Conservation (phyloP, 2,797 vertebrate genomes). For the Macroramphosus scolopax region DNA sequence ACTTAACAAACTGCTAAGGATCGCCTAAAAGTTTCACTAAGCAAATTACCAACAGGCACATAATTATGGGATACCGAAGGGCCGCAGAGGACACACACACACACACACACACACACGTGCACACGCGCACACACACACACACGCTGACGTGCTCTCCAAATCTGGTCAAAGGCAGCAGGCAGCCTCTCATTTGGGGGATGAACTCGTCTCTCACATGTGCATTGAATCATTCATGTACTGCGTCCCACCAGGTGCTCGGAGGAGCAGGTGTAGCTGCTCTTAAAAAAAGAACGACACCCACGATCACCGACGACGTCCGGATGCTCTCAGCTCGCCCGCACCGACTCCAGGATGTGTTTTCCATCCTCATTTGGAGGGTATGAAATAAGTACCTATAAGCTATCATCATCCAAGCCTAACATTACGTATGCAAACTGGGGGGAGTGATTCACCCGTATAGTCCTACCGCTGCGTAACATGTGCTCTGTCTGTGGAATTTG, state of each 20-base stretch:
- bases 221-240: neutral
- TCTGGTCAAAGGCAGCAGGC: slow-evolving; percentile 1
- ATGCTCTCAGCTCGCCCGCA: slow-evolving; percentile 3
- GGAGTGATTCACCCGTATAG: slow-evolving; percentile 41
- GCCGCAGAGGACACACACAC: neutral
- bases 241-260: neutral
- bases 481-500: slow-evolving; percentile 67
- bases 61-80: neutral
- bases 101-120: too few species aligned
- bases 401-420: slow-evolving; percentile 27
- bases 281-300: slow-evolving; percentile 3
- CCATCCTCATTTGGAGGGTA: slow-evolving; percentile 22
- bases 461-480: slow-evolving; percentile 46
- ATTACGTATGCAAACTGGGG: slow-evolving; percentile 47
- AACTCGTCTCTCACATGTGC: neutral
- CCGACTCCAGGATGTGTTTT: slow-evolving; percentile 7
- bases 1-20: neutral
- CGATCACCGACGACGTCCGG: too few species aligned
- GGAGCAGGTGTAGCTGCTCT: slow-evolving; percentile 1
- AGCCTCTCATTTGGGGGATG: neutral
- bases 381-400: slow-evolving; percentile 32
- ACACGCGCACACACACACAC: too few species aligned
- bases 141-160: neutral
- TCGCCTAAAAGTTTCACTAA: neutral
- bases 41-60: neutral